Evolutionary conservation across 64 coral and sea anemone genomes (phyloP).

Genomic region (Montipora sp.): DNA sequence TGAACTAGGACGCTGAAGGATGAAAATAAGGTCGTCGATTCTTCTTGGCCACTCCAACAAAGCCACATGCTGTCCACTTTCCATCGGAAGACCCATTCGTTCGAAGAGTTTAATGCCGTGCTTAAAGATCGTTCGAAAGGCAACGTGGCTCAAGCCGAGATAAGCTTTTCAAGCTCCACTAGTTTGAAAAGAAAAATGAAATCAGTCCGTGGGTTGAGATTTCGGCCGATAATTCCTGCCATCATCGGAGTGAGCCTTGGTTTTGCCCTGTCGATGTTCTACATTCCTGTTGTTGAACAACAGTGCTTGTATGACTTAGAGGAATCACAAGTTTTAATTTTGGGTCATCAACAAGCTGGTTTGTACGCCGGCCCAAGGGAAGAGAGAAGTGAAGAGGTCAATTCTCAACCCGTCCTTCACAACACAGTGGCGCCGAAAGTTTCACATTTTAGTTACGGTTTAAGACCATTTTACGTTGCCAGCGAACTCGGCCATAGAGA

Average conservation of each 20-base stretch:
- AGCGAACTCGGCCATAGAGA: conserved; percentile 97
- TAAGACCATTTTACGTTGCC: conserved; percentile 94
- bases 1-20: not conserved
- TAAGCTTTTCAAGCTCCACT: not conserved
- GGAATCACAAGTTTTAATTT: conserved; percentile 84
- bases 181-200: conserved; percentile 83
- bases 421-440: conserved; percentile 82
- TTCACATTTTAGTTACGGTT: conserved; percentile 80
- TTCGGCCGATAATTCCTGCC: conserved; percentile 82
- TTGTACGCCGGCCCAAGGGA: conserved; percentile 18
- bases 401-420: conserved; percentile 53
- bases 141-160: not conserved
- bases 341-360: conserved; percentile 69
- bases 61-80: not conserved
- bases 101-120: conserved; percentile 15
- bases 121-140: not conserved
- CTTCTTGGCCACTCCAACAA: not conserved
- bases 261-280: conserved; percentile 97
- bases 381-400: conserved; percentile 49
- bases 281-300: conserved; percentile 96
- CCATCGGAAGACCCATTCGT: conserved; percentile 10
- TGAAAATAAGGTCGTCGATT: not conserved
- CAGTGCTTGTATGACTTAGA: conserved; percentile 95
- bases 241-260: conserved; percentile 94
- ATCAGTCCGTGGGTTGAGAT: conserved; percentile 66